phyloP scores from a whole-genome alignment of 2,113 vertebrate genomes.

The Noturus placidus region DNA sequence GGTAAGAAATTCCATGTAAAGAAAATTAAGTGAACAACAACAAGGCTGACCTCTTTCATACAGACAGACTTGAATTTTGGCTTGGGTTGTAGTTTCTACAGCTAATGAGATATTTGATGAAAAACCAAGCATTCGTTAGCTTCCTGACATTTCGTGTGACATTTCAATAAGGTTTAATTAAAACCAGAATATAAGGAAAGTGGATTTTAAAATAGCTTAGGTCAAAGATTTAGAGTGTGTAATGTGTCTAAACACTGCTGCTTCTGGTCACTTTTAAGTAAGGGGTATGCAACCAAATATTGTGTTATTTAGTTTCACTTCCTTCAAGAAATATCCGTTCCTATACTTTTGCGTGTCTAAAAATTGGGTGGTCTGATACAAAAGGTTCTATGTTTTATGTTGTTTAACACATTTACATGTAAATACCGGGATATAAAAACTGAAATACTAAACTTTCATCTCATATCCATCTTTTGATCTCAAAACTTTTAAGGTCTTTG shows the following conservation, averaged over 20 bases:
- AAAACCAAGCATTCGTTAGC: constrained; percentile 8
- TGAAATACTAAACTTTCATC: too few relatives aligned
- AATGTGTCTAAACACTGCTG: constrained; percentile 5
- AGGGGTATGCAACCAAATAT: too few relatives aligned
- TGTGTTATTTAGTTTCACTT: too few relatives aligned
- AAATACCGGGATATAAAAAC: too few relatives aligned
- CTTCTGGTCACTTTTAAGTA: neutral
- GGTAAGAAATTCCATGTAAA: too few relatives aligned
- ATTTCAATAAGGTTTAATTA: constrained; percentile 31
- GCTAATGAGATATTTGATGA: constrained; percentile 20
- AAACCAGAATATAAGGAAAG: neutral
- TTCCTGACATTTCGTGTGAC: constrained; percentile 22
- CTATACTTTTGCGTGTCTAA: too few relatives aligned
- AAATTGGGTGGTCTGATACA: too few relatives aligned
- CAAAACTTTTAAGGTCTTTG: too few relatives aligned
- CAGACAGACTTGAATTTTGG: neutral
- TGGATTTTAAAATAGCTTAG: constrained; percentile 5
- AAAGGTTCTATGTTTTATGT: too few relatives aligned
- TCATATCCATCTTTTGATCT: too few relatives aligned
- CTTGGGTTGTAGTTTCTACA: neutral
- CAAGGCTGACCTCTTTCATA: neutral
- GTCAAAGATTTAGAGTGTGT: neutral
- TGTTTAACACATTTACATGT: too few relatives aligned
- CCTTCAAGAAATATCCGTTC: too few relatives aligned
- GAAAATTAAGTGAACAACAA: neutral